A percentile compares a stretch with the other conserved stretches of the same genome.
Evolutionary conservation across 2,888 invertebrate species (phyloP).

Genomic region (Rhagonycha fulva): DNA sequence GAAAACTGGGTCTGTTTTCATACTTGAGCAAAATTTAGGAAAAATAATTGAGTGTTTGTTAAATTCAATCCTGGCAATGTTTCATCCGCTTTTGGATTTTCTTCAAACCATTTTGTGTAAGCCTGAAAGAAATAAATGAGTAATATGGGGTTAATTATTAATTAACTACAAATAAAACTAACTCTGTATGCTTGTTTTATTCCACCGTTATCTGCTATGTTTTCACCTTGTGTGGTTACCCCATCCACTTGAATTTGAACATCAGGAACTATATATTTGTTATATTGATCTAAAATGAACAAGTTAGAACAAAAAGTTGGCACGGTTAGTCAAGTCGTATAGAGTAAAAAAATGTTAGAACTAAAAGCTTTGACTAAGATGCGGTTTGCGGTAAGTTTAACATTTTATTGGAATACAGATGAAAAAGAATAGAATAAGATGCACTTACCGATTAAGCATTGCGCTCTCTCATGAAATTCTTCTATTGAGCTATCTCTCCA

Average conservation of each 20-base stretch:
- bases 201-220: slow-evolving; percentile 96
- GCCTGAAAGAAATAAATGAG: slow-evolving; percentile 59
- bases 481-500: slow-evolving; percentile 78
- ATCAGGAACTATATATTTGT: slow-evolving; percentile 79
- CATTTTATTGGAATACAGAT: too few relatives aligned
- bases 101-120: slow-evolving; percentile 75
- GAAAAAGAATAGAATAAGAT: neutral
- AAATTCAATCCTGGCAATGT: slow-evolving; percentile 73
- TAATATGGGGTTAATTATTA: neutral
- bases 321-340: too few relatives aligned
- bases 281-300: slow-evolving; percentile 71
- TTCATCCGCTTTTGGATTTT: slow-evolving; percentile 65
- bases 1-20: neutral
- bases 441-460: slow-evolving; percentile 69
- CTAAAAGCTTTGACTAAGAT: neutral
- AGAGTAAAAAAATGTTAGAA: too few relatives aligned
- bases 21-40: slow-evolving; percentile 85
- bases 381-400: neutral
- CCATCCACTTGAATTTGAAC: slow-evolving; percentile 78
- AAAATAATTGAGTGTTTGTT: slow-evolving; percentile 83
- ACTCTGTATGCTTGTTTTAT: slow-evolving; percentile 84
- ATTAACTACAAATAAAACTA: slow-evolving; percentile 10
- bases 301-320: neutral
- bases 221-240: slow-evolving; percentile 83
- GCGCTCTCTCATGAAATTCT: slow-evolving; percentile 74